These are phyloP conservation scores for Aphis gossypii DNA, from an alignment of 1,140 invertebrate species.

Conservation along the genomic window DNA sequence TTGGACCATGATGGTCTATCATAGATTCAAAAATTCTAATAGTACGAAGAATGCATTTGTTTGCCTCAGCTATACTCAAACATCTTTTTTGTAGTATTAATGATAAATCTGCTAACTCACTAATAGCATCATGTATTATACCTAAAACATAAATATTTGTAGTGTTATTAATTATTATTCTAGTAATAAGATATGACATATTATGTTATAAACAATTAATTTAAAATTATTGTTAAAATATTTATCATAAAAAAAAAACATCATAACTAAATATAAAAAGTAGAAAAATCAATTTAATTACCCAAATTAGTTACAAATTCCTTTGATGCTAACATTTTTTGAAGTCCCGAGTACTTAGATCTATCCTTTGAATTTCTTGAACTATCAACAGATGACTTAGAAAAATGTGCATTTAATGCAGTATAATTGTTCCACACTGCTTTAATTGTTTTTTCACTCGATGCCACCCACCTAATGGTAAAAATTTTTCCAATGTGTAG, in stretches of 20 bases:
- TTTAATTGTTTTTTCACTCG: background rate
- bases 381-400: background rate
- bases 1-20: background rate
- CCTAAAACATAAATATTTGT: constrained; percentile 23
- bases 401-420: constrained; percentile 10
- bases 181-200: too few species aligned
- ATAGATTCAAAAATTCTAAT: constrained; percentile 39
- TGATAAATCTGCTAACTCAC: constrained; percentile 21
- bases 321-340: background rate
- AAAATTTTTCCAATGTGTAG: background rate
- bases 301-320: constrained; percentile 12
- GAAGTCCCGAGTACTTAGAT: background rate
- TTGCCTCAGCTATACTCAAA: background rate
- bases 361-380: background rate
- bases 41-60: background rate
- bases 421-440: constrained; percentile 20
- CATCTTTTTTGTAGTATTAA: background rate
- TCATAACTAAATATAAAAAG: too few species aligned
- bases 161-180: too few species aligned
- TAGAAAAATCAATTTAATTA: background rate
- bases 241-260: too few species aligned
- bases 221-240: too few species aligned
- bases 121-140: background rate
- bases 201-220: too few species aligned
- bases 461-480: background rate